Evolutionary conservation across 2,888 invertebrate genomes (phyloP), one percentile per base, ranked within the genome.

Genomic region (Scaptomyza parva): DNA sequence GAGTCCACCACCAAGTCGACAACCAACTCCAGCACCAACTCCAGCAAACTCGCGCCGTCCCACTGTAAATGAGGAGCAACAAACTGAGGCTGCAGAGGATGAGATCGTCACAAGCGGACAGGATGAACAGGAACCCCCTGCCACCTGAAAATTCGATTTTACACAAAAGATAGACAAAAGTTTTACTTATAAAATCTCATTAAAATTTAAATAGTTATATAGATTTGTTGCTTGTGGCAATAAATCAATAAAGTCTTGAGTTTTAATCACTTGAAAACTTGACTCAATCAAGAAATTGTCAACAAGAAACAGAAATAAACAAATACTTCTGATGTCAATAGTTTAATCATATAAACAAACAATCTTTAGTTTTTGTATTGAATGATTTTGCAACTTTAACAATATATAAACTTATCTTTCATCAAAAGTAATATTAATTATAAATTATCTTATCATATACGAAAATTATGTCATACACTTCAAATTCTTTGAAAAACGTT

Each of bases 91-190:
- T 3, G 1, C 12, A 8, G 48, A 41, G 33, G 52, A 57, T 3
- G 66, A 68, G 14, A 11, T 57, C 8, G 4, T 51, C 3, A 11
- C 30, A 1, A 37, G 30, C 2, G 64, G 20, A 0, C 20, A 40
- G 11, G 69, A 43, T 2, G 64, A 62, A 2, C 57, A 52, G 30
- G 70, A 33, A 18, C 30, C 22, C 7, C 54, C 35, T 6, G 14
- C 43, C 43, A 14, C 26, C 33, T 7, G n/a, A 43, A 6, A 54
- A 33, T 35, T 68, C 55, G 17, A 37, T 35, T 47, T 53, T 43
- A 20, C 8, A 9, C 12, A 12, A 30, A 7, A 24, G 6, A 17
- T 40, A 3, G 26, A 48, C 30, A 5, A 35, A 20, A n/a, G n/a
- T 51, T 51, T 40, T 20, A 55, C 8, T 9, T 11, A 67, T 33